Conservation (phyloP, 2,113 vertebrate genomes). For the Dasypus novemcinctus region DNA sequence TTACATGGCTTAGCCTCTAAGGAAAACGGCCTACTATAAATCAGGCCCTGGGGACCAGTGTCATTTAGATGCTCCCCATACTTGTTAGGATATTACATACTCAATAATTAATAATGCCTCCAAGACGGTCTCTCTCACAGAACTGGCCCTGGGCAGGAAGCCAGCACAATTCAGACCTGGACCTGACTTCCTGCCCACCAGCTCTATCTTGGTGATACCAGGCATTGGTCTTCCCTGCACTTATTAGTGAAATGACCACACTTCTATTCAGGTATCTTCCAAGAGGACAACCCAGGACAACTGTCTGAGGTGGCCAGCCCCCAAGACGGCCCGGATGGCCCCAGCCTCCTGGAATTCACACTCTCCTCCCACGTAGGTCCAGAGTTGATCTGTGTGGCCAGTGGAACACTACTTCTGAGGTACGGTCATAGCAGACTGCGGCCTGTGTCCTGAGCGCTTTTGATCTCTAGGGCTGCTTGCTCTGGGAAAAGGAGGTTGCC, state of each 20-base stretch:
- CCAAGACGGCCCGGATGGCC: neutral
- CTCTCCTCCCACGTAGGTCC: neutral
- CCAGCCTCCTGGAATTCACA: neutral
- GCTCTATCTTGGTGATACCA: neutral
- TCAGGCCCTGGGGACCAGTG: slow-evolving; percentile 54
- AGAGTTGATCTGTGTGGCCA: neutral
- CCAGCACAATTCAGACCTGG: neutral
- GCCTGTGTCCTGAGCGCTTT: neutral
- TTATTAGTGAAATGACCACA: neutral
- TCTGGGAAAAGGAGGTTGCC: neutral
- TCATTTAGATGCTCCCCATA: slow-evolving; percentile 39
- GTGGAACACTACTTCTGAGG: accelerated
- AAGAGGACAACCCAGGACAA: neutral
- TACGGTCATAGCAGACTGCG: neutral
- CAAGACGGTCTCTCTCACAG: slow-evolving; percentile 6
- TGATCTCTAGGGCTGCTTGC: neutral
- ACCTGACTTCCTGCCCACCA: neutral
- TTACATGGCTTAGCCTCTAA: slow-evolving; percentile 36
- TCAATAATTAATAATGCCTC: slow-evolving; percentile 67
- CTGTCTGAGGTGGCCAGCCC: neutral
- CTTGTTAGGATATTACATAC: slow-evolving; percentile 55
- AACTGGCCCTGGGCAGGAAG: slow-evolving; percentile 44
- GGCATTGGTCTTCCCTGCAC: neutral
- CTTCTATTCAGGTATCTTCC: neutral
- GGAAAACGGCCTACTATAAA: slow-evolving; percentile 67